Conservation (phyloP, 2,797 vertebrate species). For the Aldrovandia affinis region DNA sequence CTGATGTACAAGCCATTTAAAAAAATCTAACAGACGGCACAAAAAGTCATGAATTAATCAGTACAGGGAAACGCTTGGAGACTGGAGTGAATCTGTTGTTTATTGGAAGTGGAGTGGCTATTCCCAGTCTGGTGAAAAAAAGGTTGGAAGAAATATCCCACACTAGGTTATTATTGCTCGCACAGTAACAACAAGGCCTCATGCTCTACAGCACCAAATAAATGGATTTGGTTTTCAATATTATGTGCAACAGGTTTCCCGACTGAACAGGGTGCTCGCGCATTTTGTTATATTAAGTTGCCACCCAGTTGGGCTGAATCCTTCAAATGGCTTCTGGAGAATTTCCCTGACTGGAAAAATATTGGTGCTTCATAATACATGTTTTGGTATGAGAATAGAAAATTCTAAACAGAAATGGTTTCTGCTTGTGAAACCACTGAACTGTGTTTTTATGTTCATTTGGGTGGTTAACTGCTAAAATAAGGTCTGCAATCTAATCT, state of each 20-base stretch:
- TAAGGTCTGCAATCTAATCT: conserved; percentile 15
- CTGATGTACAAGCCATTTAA: background rate
- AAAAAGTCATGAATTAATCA: background rate
- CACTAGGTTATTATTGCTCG: too few relatives aligned
- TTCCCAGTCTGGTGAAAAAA: background rate
- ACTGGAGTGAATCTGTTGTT: background rate
- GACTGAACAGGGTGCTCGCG: background rate
- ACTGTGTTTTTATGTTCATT: conserved; percentile 18
- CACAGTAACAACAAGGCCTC: background rate
- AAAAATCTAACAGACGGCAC: background rate
- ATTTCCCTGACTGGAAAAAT: background rate
- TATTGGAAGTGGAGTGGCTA: background rate
- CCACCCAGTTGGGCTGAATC: background rate
- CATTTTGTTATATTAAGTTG: conserved; percentile 6
- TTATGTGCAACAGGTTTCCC: background rate
- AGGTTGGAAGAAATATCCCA: too few relatives aligned
- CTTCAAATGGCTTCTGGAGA: background rate
- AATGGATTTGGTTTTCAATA: conserved; percentile 13
- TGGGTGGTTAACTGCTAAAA: conserved; percentile 10
- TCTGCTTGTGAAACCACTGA: background rate
- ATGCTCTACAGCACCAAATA: background rate
- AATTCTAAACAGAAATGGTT: background rate
- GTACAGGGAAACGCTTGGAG: background rate
- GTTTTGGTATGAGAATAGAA: background rate
- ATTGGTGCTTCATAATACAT: background rate